phyloP scores from a whole-genome alignment of 2,888 invertebrate species.

The Meteorus cinctellus region DNA sequence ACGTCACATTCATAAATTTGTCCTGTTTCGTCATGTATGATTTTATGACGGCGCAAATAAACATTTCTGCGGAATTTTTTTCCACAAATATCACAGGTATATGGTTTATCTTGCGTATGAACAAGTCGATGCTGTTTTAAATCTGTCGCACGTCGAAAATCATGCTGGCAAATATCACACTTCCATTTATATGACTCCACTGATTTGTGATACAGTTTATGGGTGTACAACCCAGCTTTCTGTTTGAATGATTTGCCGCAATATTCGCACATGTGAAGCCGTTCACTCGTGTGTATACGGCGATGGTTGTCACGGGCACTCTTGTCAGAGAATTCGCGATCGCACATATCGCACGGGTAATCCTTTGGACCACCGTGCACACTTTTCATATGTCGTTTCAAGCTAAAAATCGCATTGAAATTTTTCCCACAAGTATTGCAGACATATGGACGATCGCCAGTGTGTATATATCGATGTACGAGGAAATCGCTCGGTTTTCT shows the following conservation, averaged over 20 bases:
- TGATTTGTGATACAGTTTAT: conserved; percentile 64
- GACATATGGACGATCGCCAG: conserved; percentile 37
- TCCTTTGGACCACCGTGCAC: too few relatives aligned
- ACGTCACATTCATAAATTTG: conserved; percentile 70
- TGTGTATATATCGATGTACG: conserved; percentile 60
- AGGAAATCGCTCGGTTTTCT: conserved; percentile 76
- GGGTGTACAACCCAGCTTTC: conserved; percentile 72
- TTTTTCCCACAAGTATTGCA: too few relatives aligned
- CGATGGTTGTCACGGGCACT: conserved; percentile 45
- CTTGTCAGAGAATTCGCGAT: too few relatives aligned
- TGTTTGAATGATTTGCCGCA: conserved; percentile 74
- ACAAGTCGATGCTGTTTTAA: conserved; percentile 73
- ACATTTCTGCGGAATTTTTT: conserved; percentile 74
- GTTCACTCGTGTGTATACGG: conserved; percentile 56
- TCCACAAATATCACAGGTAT: conserved; percentile 74
- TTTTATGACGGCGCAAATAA: conserved; percentile 75
- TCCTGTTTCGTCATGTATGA: conserved; percentile 71
- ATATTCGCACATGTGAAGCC: conserved; percentile 69
- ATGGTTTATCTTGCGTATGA: conserved; percentile 71
- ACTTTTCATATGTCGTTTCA: too few relatives aligned
- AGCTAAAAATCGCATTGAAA: too few relatives aligned
- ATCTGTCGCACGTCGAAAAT: conserved; percentile 74
- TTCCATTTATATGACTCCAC: conserved; percentile 43
- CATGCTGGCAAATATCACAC: conserved; percentile 64
- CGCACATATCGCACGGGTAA: too few relatives aligned